A percentile compares a stretch with the other conserved stretches of the same genome.
phyloP scores from a whole-genome alignment of 2,797 vertebrate genomes.

The Lithobates sylvaticus region DNA sequence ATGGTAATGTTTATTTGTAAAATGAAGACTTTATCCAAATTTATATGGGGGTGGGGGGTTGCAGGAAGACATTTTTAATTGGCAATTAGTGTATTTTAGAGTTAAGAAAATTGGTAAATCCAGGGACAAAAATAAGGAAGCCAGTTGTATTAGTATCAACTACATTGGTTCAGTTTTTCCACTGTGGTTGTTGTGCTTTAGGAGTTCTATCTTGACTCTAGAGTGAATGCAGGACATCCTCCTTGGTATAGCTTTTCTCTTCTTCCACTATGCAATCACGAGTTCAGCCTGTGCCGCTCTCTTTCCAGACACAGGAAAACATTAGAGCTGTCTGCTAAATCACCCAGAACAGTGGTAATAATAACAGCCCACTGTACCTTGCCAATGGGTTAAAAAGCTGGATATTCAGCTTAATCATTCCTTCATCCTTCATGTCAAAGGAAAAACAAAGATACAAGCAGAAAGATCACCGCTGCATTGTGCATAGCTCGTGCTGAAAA shows the following conservation, averaged over 20 bases:
- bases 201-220: neutral
- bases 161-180: too few relatives aligned
- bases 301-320: slow-evolving; percentile 18
- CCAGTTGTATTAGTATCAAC: too few relatives aligned
- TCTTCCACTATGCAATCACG: neutral
- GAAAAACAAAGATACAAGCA: slow-evolving; percentile 22
- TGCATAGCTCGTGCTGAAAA: neutral
- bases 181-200: too few relatives aligned
- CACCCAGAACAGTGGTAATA: slow-evolving; percentile 52
- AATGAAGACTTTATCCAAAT: too few relatives aligned
- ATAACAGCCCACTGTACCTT: slow-evolving; percentile 31
- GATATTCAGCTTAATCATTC: slow-evolving; percentile 45
- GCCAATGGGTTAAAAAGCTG: slow-evolving; percentile 44
- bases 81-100: too few relatives aligned
- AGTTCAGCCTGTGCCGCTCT: slow-evolving; percentile 1
- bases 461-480: neutral
- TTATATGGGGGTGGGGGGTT: too few relatives aligned
- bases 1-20: too few relatives aligned
- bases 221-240: neutral
- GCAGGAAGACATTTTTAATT: too few relatives aligned
- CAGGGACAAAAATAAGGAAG: too few relatives aligned
- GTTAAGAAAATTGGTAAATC: too few relatives aligned
- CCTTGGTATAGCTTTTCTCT: neutral
- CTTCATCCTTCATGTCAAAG: slow-evolving; percentile 55
- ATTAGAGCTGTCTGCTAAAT: slow-evolving; percentile 43